Percentiles rank a stretch among this genome's conserved stretches.
Evolutionary conservation across 2,888 invertebrate genomes (phyloP).

Genomic region (Sinotaia quadrata): DNA sequence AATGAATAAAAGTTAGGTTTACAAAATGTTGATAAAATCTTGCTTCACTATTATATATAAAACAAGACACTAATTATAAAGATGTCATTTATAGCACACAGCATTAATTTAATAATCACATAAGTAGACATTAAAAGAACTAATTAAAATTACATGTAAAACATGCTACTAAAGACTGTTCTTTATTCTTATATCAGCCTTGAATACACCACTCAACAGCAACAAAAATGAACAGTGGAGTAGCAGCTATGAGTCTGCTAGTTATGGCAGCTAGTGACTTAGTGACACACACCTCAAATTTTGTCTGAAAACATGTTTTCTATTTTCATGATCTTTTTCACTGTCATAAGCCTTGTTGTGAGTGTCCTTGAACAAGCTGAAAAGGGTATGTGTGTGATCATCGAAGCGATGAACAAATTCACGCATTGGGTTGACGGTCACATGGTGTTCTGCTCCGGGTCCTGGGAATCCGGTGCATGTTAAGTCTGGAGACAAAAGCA

Average conservation of each 20-base stretch:
- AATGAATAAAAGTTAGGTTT: too few relatives aligned
- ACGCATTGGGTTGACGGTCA: constrained; percentile 90
- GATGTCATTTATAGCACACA: too few relatives aligned
- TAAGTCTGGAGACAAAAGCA: constrained; percentile 45
- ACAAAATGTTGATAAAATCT: too few relatives aligned
- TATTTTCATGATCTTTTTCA: constrained; percentile 79
- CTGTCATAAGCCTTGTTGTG: constrained; percentile 81
- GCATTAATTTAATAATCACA: too few relatives aligned
- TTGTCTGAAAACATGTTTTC: constrained; percentile 87
- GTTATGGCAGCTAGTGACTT: too few relatives aligned
- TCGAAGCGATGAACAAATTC: constrained; percentile 86
- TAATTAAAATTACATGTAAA: too few relatives aligned
- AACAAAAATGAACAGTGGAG: not conserved
- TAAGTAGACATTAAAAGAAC: too few relatives aligned
- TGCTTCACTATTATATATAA: too few relatives aligned
- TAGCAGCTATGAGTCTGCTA: not conserved
- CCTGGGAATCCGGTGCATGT: constrained; percentile 83
- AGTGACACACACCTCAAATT: constrained; percentile 77
- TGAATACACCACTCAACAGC: too few relatives aligned
- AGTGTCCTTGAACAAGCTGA: constrained; percentile 81
- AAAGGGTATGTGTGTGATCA: constrained; percentile 79
- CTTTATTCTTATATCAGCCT: too few relatives aligned
- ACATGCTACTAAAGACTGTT: too few relatives aligned
- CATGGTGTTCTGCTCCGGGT: constrained; percentile 78
- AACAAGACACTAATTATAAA: too few relatives aligned